Evolutionary conservation across 2,113 vertebrate species (phyloP), one percentile per base, ranked within the genome.

Genomic region (Prunella fulvescens): DNA sequence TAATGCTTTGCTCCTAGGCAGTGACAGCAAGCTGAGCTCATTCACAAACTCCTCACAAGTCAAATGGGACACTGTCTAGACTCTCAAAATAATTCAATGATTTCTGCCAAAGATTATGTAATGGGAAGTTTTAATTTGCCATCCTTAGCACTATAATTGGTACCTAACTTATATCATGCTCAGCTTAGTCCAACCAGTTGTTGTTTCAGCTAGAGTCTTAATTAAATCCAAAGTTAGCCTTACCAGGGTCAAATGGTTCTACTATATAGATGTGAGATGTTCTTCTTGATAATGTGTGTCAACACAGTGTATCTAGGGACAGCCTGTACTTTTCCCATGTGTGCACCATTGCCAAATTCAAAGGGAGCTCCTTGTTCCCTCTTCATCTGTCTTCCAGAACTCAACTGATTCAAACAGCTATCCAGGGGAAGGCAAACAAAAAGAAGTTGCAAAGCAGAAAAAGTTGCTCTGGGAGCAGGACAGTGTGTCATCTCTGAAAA

Each of bases 361-460:
- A 72, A 60, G 25, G 8, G 73, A 81, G 37, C 44, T 79, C 12
- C 58, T 84, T 86, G 7, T 81, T 84, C 39, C 60, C 16, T 83
- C 61, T 56, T 67, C 33, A 29, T 60, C 39, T 82, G 33, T 94
- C 83, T 95, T 91, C 73, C 83, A 98, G 98, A 97, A 81, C 62
- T 94, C 97, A 88, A 17, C 69, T 67, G 96, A 97, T 65, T 78
- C 95, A 76, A 97, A 95, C 85, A 95, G 80, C 85, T 93, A 60
- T 77, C 90, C 70, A 48, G 97, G 97, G 19, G 96, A 97, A 65
- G 96, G 90, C 25, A 95, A 92, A 96, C 97, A 45, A 96, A 98
- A 81, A 93, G 98, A 96, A 82, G 86, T 82, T 91, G 92, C 65
- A 88, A 96, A 91, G 89, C 97, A 92, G 86, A 96, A 97, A 76